Base-by-base conservation (phyloP, 2,113 vertebrate species). In the Pyrgilauda ruficollis region DNA sequence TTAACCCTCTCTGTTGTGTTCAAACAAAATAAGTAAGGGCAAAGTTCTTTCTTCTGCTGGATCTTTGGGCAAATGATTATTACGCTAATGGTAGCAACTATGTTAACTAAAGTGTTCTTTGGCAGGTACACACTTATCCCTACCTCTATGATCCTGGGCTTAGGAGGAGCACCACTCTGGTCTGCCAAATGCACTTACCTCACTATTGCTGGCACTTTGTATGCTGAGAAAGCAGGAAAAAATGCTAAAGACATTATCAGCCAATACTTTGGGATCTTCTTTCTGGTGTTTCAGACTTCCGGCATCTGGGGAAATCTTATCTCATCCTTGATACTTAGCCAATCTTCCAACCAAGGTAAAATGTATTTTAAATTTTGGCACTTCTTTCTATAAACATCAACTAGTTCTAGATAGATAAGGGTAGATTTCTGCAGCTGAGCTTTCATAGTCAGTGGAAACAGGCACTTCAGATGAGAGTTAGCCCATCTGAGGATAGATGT, bases 241-340 rank as follows among this genome's bases (percentile, higher is more conserved):
- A 96, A 73, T 20, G 97, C 97, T 81, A 95, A 97, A 31, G 98
- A 99, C 13, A 50, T 99, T 73, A 98, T 99, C 94, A 99, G 97
- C 98, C 98, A 98, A 30, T 99, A 99, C 80, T 99, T 99, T 22
- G 99, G 99, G 77, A 92, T 99, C 94, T 99, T 99, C 98, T 99
- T 99, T 58, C 98, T 99, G 92, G 97, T 99, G 79, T 99, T 99
- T 75, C 99, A 99, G 97, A 99, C 99, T 2, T 98, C 99, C 0
- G 98, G 98, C 1, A 98, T 99, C 62, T 99, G 99, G 98, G 99
- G 99, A 76, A 99, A 99, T 97, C 98, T 99, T 88, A 98, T 99
- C 95, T 99, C 99, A 5, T 99, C 99, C 6, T 97, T 99, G 89
- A 98, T 99, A 89, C 98, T 99, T 11, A 97, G 98, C 50, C 98